Conservation (phyloP, 2,797 vertebrate genomes). For the Enteromius viviparus region DNA sequence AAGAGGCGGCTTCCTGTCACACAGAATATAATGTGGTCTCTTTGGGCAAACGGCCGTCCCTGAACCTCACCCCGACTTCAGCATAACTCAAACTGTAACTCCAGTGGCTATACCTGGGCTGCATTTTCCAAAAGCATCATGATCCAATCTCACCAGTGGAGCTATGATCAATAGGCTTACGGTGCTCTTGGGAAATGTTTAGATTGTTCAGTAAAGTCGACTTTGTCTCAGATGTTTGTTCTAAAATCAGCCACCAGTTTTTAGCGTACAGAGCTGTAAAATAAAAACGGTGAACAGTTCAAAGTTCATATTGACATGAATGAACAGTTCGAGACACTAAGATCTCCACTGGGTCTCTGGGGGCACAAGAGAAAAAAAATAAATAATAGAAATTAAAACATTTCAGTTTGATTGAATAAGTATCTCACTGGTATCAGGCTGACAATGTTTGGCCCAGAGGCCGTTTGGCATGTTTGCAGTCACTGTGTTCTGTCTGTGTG, state of each 20-base stretch:
- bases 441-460: neutral
- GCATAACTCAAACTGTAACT: neutral
- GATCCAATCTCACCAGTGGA: neutral
- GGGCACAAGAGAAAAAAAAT: neutral
- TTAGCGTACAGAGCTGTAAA: too few relatives aligned
- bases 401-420: neutral
- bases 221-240: neutral
- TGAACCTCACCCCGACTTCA: neutral
- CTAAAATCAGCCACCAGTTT: neutral
- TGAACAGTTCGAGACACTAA: neutral
- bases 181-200: neutral
- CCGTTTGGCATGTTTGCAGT: neutral
- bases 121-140: neutral
- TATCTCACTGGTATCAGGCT: neutral
- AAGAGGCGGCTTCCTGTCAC: slow-evolving; percentile 18
- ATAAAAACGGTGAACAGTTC: neutral
- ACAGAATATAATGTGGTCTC: slow-evolving; percentile 3
- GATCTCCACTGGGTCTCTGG: neutral
- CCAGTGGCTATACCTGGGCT: neutral
- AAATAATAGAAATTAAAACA: neutral
- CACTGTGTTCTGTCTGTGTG: neutral
- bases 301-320: neutral
- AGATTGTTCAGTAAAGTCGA: neutral
- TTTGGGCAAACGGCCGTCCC: neutral
- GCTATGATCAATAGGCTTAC: neutral